Percentiles rank a stretch among this genome's conserved stretches.
Conservation (phyloP, 2,113 vertebrate species). For the Centrocercus urophasianus region DNA sequence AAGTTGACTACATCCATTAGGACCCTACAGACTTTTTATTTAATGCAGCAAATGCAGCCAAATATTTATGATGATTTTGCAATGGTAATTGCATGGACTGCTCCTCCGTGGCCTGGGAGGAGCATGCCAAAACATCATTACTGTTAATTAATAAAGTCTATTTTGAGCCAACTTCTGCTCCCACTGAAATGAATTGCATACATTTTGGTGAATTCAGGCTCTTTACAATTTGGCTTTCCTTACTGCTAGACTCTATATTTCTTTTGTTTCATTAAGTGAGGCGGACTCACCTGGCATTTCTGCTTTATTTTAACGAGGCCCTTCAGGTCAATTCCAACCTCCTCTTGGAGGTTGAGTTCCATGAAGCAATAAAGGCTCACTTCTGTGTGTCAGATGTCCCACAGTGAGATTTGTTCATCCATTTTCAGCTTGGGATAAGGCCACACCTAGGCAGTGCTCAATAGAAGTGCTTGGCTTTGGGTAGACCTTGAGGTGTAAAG, state of each 20-base stretch:
- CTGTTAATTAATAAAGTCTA: slow-evolving; percentile 37
- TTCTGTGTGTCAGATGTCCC: background rate
- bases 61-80: slow-evolving; percentile 6
- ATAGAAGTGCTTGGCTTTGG: background rate
- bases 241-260: background rate
- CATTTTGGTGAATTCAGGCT: background rate
- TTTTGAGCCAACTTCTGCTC: background rate
- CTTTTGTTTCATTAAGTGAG: background rate
- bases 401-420: background rate
- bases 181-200: background rate
- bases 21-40: background rate
- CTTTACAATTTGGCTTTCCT: background rate
- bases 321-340: background rate
- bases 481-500: background rate
- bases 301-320: background rate
- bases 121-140: slow-evolving; percentile 41
- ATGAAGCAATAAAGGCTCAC: background rate
- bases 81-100: background rate
- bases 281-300: background rate
- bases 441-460: background rate
- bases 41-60: background rate
- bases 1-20: background rate
- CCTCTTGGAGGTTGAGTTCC: background rate
- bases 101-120: background rate
- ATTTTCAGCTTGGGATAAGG: background rate